phyloP scores from a whole-genome alignment of 1,140 invertebrate genomes.

The Lutraria rhynchaena region DNA sequence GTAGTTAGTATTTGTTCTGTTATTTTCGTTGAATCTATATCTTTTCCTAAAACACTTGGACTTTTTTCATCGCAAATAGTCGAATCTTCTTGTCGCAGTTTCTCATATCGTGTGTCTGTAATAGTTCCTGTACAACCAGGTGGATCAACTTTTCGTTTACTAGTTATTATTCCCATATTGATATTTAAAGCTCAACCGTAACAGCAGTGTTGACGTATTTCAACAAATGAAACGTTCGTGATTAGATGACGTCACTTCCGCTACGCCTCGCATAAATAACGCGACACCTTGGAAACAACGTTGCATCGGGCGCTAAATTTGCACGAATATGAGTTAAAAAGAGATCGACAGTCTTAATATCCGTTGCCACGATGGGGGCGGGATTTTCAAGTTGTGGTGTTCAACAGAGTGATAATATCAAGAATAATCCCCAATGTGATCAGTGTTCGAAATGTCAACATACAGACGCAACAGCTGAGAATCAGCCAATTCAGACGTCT shows the following conservation, averaged over 20 bases:
- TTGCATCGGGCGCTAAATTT: constrained; percentile 20
- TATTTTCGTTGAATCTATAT: not conserved
- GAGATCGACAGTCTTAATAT: not conserved
- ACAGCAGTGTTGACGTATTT: not conserved
- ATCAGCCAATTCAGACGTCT: not conserved
- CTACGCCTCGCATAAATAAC: not conserved
- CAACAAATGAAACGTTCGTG: not conserved
- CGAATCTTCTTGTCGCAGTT: not conserved
- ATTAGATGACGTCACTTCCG: constrained; percentile 49
- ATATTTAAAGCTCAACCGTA: not conserved
- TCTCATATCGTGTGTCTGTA: constrained; percentile 3
- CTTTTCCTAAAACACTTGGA: not conserved
- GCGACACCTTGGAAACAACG: constrained; percentile 11
- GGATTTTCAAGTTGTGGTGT: constrained; percentile 8
- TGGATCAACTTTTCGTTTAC: constrained; percentile 7
- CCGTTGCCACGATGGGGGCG: not conserved
- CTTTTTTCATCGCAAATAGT: not conserved
- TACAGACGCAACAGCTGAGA: not conserved
- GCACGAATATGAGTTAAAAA: not conserved
- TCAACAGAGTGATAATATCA: no score
- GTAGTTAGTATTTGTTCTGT: not conserved
- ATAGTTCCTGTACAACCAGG: not conserved
- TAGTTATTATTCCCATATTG: constrained; percentile 34
- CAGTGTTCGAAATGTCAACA: not conserved
- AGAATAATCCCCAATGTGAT: not conserved